Evolutionary conservation across 37 sponge, comb jelly and placozoan species (phyloP), one percentile per base, ranked within the genome.

Genomic region (Cliona cf. orientalis): DNA sequence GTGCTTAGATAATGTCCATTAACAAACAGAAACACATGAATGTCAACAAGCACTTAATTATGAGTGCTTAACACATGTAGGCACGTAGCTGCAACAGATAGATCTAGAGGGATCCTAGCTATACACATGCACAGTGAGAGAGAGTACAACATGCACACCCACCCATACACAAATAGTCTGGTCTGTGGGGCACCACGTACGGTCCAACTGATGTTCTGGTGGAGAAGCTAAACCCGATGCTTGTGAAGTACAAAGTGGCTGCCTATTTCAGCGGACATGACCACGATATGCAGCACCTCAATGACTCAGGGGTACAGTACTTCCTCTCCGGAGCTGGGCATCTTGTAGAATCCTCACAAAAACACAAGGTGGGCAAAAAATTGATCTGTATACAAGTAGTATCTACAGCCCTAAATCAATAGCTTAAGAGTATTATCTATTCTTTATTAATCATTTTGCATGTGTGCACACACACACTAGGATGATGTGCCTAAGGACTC

Each of bases 181-280:
- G 94, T 94, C 94, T 29, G 71, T 87, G 7, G 94, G 80, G n/a
- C 77, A 89, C 65, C 94, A 94, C n/a, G n/a, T n/a, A n/a, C 69
- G 94, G 94, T 22, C 94, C 94, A 31, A 94, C 94, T 6, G 26
- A 74, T 19, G 38, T 59, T 0, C 75, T 94, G 55, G 91, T 94
- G 66, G 68, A 78, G 21, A 56, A 70, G 2, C 80, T 94, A 41
- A 71, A 72, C 38, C 94, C 91, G 11, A 23, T 94, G 46, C 75
- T 94, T 67, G 29, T 46, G 58, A 71, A 90, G 58, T 94, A 90
- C 80, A 73, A 71, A 2, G 94, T 84, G 0, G 42, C 88, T 53
- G 89, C 91, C 25, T 96, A 90, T 53, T 85, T 91, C 66, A 88
- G 86, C 80, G 94, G 97, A 37, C 94, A 92, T 75, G 94, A 96